These are phyloP conservation scores for Ciconia stormi DNA, from an alignment of 2,113 vertebrate species.

Conservation along the genomic window DNA sequence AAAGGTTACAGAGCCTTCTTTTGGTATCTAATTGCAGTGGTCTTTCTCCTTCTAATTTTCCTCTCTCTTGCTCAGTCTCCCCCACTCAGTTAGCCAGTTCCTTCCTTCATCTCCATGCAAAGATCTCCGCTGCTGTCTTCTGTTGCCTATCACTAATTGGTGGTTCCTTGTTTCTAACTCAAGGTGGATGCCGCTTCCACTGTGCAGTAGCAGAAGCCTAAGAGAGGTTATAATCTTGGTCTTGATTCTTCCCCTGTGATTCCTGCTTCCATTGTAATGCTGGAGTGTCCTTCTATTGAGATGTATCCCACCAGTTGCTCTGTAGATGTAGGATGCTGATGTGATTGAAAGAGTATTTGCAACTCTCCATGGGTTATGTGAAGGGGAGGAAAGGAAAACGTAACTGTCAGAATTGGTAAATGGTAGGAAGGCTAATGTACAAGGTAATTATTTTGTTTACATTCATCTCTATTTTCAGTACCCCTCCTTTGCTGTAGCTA, in stretches of 20 bases:
- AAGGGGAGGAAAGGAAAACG: neutral
- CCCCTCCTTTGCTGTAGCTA: neutral
- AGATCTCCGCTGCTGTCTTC: neutral
- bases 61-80: neutral
- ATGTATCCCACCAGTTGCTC: neutral
- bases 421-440: neutral
- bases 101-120: neutral
- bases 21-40: neutral
- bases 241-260: neutral
- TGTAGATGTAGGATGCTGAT: neutral
- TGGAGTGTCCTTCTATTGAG: neutral
- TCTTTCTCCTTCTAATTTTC: neutral
- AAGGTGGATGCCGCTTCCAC: neutral
- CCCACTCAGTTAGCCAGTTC: neutral
- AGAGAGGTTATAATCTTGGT: neutral
- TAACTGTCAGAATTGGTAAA: neutral
- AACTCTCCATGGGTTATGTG: neutral
- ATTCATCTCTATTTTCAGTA: neutral
- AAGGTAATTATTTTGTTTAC: conserved; percentile 5
- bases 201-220: neutral
- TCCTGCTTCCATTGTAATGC: neutral
- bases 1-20: neutral
- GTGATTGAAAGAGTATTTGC: neutral
- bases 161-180: neutral
- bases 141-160: neutral